Conservation (phyloP, 2,797 vertebrate species). For the Sitta carolinensis region DNA sequence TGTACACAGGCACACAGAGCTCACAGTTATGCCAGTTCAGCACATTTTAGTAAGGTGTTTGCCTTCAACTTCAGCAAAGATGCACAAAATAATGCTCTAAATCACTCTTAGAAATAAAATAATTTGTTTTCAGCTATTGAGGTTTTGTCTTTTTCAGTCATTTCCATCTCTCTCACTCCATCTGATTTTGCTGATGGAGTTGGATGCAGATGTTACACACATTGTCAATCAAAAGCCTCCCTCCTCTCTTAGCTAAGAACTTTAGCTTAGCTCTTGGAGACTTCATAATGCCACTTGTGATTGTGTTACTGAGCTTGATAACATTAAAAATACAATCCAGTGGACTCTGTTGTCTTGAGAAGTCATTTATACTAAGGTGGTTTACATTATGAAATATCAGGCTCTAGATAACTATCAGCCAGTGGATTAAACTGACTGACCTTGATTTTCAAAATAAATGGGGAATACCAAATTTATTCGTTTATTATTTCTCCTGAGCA, state of each 20-base stretch:
- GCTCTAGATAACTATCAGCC: not conserved
- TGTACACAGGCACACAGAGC: not conserved
- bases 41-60: not conserved
- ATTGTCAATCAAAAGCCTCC: not conserved
- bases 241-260: not conserved
- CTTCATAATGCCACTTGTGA: not conserved
- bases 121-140: not conserved
- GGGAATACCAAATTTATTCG: not conserved
- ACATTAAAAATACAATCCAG: not conserved
- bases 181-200: not conserved
- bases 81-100: not conserved
- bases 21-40: not conserved
- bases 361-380: not conserved
- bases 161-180: not conserved
- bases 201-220: not conserved
- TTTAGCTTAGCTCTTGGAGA: not conserved
- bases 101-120: not conserved
- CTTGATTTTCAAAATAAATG: not conserved
- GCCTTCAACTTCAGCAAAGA: not conserved
- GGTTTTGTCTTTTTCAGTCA: not conserved
- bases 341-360: not conserved
- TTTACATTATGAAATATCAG: not conserved
- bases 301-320: not conserved
- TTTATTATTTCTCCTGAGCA: not conserved
- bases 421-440: not conserved